Percentiles rank a stretch among this genome's conserved stretches.
These are phyloP conservation scores for Drosophila albomicans DNA, from an alignment of 1,140 invertebrate species.

Conservation along the genomic window DNA sequence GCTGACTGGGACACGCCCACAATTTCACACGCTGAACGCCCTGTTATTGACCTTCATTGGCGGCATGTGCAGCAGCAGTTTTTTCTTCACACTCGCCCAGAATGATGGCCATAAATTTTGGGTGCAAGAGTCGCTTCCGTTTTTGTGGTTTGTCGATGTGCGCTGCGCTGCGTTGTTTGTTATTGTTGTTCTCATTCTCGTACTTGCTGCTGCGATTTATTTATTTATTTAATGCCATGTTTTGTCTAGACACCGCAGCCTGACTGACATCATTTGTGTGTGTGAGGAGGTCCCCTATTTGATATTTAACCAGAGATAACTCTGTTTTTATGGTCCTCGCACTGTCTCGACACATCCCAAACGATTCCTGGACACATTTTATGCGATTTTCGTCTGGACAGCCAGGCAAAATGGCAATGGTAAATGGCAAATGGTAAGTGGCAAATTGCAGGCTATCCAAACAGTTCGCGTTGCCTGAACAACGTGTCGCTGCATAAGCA, in stretches of 20 bases:
- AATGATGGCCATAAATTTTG: constrained; percentile 68
- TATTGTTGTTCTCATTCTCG: constrained; percentile 19
- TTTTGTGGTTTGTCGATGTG: constrained; percentile 68
- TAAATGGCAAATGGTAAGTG: constrained; percentile 15
- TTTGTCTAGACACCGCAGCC: constrained; percentile 71
- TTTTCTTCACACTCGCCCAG: constrained; percentile 51
- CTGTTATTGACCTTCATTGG: constrained; percentile 72
- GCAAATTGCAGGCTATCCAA: not conserved
- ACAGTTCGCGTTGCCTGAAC: constrained; percentile 13
- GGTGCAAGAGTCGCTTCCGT: constrained; percentile 47
- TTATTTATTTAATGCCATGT: constrained; percentile 83
- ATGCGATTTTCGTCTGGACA: constrained; percentile 69
- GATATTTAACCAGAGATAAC: constrained; percentile 77
- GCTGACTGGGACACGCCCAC: constrained; percentile 45
- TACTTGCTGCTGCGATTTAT: constrained; percentile 56
- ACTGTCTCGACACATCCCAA: constrained; percentile 49
- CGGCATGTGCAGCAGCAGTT: constrained; percentile 30
- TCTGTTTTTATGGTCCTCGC: constrained; percentile 69
- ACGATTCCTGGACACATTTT: constrained; percentile 56
- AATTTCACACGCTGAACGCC: constrained; percentile 53
- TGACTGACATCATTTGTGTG: constrained; percentile 50
- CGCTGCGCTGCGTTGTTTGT: constrained; percentile 28
- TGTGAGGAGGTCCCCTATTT: constrained; percentile 13
- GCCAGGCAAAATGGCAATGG: constrained; percentile 16
- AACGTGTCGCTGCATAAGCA: constrained; percentile 71